phyloP scores from a whole-genome alignment of 2,888 invertebrate genomes.

The Drosophila histrio region DNA sequence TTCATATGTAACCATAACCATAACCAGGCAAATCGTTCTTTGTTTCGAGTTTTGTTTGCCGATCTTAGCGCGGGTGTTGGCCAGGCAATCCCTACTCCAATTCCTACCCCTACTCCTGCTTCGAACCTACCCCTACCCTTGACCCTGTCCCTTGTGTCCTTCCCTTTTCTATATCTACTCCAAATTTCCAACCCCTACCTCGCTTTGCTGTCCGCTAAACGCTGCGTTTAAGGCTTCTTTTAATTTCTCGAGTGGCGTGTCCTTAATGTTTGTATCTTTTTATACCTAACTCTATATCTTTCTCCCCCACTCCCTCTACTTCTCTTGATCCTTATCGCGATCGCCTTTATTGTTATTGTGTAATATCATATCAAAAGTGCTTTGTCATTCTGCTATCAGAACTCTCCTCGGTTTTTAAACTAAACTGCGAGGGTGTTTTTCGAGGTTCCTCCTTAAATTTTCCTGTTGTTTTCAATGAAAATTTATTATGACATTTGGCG shows the following conservation, averaged over 20 bases:
- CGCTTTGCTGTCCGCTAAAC: constrained; percentile 52
- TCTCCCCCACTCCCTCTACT: background rate
- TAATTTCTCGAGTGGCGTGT: constrained; percentile 70
- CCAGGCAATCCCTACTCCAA: background rate
- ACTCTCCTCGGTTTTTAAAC: background rate
- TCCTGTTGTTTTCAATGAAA: constrained; percentile 35
- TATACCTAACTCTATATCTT: background rate
- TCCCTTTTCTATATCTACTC: background rate
- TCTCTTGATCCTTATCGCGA: constrained; percentile 69
- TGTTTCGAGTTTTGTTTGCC: constrained; percentile 13
- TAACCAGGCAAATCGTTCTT: constrained; percentile 33
- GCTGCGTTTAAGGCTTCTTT: constrained; percentile 68
- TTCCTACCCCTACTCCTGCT: background rate
- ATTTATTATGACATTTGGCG: constrained; percentile 80
- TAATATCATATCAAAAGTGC: constrained; percentile 66
- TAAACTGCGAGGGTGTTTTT: constrained; percentile 58
- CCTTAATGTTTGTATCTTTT: constrained; percentile 34
- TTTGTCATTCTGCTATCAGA: constrained; percentile 63
- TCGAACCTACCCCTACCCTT: background rate
- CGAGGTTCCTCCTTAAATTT: constrained; percentile 25
- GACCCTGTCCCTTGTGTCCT: background rate
- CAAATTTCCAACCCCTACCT: constrained; percentile 1
- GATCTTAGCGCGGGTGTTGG: constrained; percentile 38
- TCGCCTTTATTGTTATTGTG: constrained; percentile 71
- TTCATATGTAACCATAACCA: constrained; percentile 29